Evolutionary conservation across 92 coral and sea anemone species (phyloP).

Genomic region (Zoanthus sociatus): DNA sequence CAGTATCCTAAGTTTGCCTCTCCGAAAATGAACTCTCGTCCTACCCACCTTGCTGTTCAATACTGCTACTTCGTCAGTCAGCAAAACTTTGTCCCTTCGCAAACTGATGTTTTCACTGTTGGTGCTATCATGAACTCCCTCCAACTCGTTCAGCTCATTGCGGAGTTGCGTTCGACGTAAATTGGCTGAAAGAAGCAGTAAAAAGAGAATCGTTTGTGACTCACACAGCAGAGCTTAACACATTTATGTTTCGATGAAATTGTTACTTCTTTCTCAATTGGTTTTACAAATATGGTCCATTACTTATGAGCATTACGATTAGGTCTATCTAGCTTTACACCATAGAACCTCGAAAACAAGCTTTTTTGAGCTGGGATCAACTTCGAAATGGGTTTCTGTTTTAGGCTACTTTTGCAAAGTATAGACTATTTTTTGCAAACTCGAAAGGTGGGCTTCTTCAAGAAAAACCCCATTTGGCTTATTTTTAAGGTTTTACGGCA

Average conservation of each 20-base stretch:
- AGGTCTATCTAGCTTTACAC: too few relatives aligned
- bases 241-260: not conserved
- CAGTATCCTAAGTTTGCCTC: too few relatives aligned
- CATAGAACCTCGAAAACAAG: too few relatives aligned
- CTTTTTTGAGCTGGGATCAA: too few relatives aligned
- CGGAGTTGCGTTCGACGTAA: constrained; percentile 87
- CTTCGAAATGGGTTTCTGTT: too few relatives aligned
- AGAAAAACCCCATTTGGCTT: too few relatives aligned
- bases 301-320: too few relatives aligned
- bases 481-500: too few relatives aligned
- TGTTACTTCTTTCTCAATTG: not conserved
- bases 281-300: too few relatives aligned
- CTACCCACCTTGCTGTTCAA: constrained; percentile 82
- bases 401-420: too few relatives aligned
- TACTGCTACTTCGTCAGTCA: constrained; percentile 88
- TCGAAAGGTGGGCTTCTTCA: too few relatives aligned
- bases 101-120: constrained; percentile 82
- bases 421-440: too few relatives aligned
- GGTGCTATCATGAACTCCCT: constrained; percentile 74
- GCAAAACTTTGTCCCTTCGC: constrained; percentile 87
- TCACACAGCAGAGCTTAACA: not conserved
- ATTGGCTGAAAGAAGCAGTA: constrained; percentile 64
- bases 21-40: not conserved
- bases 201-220: not conserved
- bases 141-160: constrained; percentile 87